Base-by-base conservation (phyloP, 2,113 vertebrate species). In the Lycocorax pyrrhopterus region DNA sequence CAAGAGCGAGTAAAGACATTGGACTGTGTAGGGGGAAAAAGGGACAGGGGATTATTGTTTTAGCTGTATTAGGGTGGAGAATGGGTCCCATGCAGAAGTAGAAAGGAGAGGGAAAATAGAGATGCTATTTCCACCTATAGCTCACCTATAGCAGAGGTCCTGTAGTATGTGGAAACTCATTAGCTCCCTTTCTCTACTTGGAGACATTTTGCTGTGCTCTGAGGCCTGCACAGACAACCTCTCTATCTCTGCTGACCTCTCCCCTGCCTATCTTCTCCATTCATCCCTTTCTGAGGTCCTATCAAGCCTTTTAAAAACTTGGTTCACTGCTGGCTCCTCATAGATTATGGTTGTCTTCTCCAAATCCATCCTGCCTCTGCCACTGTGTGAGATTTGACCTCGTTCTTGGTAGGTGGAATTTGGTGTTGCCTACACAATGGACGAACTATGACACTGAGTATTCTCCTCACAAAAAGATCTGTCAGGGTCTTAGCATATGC, bases 11-110 rank as follows among this genome's bases (percentile, higher is more conserved):
- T 33, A 39, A 63, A 69, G 53, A 16, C 5, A 43, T 1, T 41
- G 60, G n/a, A 30, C 3, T 7, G 22, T 9, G 43, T 1, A n/a
- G 10, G 4, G 5, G 16, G 1, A 4, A 10, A 84, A 52, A 23
- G 23, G n/a, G 8, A 43, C 1, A 1, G 27, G 9, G 1, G 1
- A 23, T 51, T 47, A 35, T 12, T 47, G 12, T 63, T 79, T 59
- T 43, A 75, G 16, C 17, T 59, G 4, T 75, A 17, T 43, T n/a
- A 59, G 15, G 20, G 27, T 13, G 2, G 15, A 43, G 39, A 76
- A 43, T 53, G 12, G 10, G 23, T 76, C 8, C 35, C 16, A n/a
- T 39, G 27, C 23, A 59, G 32, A 18, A 35, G 9, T 5, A 69
- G 23, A 39, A 47, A 49, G 15, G n/a, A 71, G 44, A 64, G 25